A percentile compares a stretch with the other conserved stretches of the same genome.
phyloP scores from a whole-genome alignment of 2,113 vertebrate genomes.

The Equus przewalskii region DNA sequence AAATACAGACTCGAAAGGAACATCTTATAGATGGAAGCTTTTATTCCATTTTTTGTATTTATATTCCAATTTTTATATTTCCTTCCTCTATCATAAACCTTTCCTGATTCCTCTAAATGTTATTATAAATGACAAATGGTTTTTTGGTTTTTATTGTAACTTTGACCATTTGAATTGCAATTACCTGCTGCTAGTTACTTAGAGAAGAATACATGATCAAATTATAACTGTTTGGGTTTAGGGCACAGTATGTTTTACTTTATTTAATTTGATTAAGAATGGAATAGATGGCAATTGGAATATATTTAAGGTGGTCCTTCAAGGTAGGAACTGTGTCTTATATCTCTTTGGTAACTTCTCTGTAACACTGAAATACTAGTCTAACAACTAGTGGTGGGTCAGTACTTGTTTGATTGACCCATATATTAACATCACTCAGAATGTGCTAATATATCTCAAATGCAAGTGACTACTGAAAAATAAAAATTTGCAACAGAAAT shows the following conservation, averaged over 20 bases:
- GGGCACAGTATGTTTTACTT: background rate
- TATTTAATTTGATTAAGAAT: slow-evolving; percentile 35
- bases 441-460: background rate
- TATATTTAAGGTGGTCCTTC: background rate
- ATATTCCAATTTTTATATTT: background rate
- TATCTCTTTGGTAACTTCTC: background rate
- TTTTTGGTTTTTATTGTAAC: slow-evolving; percentile 24
- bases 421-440: background rate
- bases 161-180: slow-evolving; percentile 45
- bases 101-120: background rate
- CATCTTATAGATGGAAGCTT: background rate
- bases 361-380: background rate
- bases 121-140: background rate
- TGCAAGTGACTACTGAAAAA: slow-evolving; percentile 4
- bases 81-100: background rate
- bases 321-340: background rate
- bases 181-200: background rate
- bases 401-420: background rate
- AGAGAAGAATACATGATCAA: slow-evolving; percentile 33
- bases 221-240: background rate
- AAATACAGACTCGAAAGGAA: slow-evolving; percentile 5
- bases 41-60: background rate
- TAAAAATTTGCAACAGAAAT: background rate
- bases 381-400: background rate
- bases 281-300: background rate